Percentiles rank a stretch among this genome's conserved stretches.
Evolutionary conservation across 2,113 vertebrate genomes (phyloP).

Genomic region (Bos taurus): DNA sequence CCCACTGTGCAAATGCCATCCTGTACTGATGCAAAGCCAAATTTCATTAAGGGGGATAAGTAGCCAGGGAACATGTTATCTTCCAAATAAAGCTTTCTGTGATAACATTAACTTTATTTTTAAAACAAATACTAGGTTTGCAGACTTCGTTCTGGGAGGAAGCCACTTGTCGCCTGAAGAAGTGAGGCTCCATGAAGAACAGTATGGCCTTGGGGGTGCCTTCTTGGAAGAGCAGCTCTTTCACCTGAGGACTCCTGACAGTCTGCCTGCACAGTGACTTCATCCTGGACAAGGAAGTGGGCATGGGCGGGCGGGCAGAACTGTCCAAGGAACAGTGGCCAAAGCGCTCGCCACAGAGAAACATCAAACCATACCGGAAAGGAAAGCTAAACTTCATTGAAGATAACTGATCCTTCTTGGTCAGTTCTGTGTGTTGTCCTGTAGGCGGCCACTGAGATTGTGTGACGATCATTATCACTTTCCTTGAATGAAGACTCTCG

Average conservation of each 20-base stretch:
- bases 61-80: neutral
- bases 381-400: neutral
- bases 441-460: neutral
- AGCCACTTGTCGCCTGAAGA: conserved; percentile 82
- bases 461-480: neutral
- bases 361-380: neutral
- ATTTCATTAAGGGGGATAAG: neutral
- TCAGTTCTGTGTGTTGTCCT: neutral
- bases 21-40: neutral
- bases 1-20: neutral
- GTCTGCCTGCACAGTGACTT: neutral
- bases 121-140: conserved; percentile 80
- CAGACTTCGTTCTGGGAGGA: conserved; percentile 82
- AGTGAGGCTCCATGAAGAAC: conserved; percentile 73
- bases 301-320: neutral
- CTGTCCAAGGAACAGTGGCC: neutral
- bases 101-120: conserved; percentile 8
- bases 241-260: conserved; percentile 26
- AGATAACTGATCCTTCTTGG: neutral
- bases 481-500: neutral
- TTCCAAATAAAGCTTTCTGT: conserved; percentile 1
- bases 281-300: neutral
- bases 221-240: conserved; percentile 83
- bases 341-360: neutral
- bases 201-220: conserved; percentile 79